phyloP scores from a whole-genome alignment of 1,140 invertebrate genomes.

The Plectrocnemia conspersa region DNA sequence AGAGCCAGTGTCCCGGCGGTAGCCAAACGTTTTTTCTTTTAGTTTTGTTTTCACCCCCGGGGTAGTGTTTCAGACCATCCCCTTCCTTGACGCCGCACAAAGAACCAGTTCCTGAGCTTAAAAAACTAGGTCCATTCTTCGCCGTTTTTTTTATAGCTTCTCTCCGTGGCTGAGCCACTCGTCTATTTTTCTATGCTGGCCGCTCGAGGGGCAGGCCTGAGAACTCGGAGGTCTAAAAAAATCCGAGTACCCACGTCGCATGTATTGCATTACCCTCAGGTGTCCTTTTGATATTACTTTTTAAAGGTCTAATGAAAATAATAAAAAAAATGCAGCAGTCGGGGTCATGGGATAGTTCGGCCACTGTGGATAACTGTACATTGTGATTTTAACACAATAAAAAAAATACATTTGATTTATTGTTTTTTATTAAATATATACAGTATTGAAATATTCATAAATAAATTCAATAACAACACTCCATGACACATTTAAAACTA shows the following conservation, averaged over 20 bases:
- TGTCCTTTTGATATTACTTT: constrained; percentile 22
- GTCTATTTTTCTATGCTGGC: constrained; percentile 15
- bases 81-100: constrained; percentile 4
- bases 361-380: neutral
- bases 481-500: too few relatives aligned
- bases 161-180: constrained; percentile 1
- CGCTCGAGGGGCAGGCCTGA: constrained; percentile 27
- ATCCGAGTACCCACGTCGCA: constrained; percentile 23
- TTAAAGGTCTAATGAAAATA: too few relatives aligned
- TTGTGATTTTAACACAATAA: too few relatives aligned
- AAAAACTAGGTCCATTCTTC: constrained; percentile 34
- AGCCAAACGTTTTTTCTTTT: constrained; percentile 17
- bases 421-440: too few relatives aligned
- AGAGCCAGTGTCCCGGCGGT: constrained; percentile 19
- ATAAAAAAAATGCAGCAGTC: too few relatives aligned
- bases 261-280: constrained; percentile 35
- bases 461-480: too few relatives aligned
- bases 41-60: constrained; percentile 27
- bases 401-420: too few relatives aligned
- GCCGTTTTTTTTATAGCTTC: constrained; percentile 2
- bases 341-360: constrained; percentile 34
- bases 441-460: too few relatives aligned
- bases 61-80: constrained; percentile 33
- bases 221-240: constrained; percentile 29
- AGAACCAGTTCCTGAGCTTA: constrained; percentile 28